Percentiles rank a stretch among this genome's conserved stretches.
These are phyloP conservation scores for Myiozetetes cayanensis DNA, from an alignment of 2,113 vertebrate species.

Conservation along the genomic window DNA sequence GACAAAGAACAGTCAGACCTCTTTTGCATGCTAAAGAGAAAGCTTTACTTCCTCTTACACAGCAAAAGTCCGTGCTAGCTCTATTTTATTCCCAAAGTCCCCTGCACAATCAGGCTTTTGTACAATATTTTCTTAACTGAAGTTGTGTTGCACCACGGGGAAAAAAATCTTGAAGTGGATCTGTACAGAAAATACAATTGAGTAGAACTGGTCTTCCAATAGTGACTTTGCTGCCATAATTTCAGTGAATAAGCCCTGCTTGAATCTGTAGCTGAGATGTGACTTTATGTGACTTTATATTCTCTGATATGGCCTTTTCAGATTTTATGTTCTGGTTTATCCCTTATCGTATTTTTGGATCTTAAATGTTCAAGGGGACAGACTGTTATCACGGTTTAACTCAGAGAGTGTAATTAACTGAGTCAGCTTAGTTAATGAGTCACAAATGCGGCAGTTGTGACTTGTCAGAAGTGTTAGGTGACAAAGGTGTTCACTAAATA, in stretches of 20 bases:
- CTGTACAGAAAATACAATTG: not conserved
- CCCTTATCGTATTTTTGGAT: not conserved
- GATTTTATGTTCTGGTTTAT: not conserved
- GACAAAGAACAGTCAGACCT: not conserved
- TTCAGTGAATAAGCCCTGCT: not conserved
- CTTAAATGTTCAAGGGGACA: not conserved
- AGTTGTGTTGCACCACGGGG: not conserved
- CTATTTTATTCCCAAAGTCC: not conserved
- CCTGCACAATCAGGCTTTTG: not conserved
- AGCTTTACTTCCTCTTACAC: not conserved
- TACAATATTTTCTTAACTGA: not conserved
- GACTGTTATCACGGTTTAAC: not conserved
- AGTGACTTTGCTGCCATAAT: not conserved
- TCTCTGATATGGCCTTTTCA: not conserved
- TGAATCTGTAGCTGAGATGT: not conserved
- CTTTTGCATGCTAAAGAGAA: not conserved
- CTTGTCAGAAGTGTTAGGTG: not conserved
- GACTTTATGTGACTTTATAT: not conserved
- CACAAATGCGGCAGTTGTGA: not conserved
- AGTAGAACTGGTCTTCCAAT: not conserved
- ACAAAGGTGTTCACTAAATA: not conserved
- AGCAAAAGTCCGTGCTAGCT: not conserved
- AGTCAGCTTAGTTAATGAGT: not conserved
- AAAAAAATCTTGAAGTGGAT: rapidly evolving
- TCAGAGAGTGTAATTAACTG: not conserved